Conservation (phyloP, 2,797 vertebrate genomes). For the Clarias platycephalus region DNA sequence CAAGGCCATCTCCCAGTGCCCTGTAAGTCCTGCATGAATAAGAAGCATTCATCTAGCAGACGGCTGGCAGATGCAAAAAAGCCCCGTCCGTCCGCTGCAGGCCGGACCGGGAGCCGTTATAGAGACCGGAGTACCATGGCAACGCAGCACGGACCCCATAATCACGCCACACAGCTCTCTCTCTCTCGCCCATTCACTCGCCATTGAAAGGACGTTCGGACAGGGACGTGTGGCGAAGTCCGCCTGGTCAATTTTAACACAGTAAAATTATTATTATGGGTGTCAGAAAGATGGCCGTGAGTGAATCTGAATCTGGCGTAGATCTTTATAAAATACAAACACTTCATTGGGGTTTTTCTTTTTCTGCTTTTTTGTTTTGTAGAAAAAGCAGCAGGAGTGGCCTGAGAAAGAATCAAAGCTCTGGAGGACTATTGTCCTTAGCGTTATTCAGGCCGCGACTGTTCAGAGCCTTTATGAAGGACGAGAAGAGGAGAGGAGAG, state of each 20-base stretch:
- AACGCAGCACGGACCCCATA: conserved; percentile 44
- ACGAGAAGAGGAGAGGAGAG: neutral
- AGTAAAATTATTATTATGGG: neutral
- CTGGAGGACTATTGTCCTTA: conserved; percentile 24
- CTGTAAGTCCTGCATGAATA: conserved; percentile 66
- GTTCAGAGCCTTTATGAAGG: conserved; percentile 31
- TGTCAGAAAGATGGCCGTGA: no score
- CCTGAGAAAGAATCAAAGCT: conserved; percentile 39
- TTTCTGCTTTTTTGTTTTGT: no score
- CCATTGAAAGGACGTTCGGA: conserved; percentile 41
- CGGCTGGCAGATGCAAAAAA: conserved; percentile 40
- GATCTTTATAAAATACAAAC: neutral
- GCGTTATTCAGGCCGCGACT: conserved; percentile 42
- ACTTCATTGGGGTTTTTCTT: neutral
- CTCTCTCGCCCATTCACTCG: conserved; percentile 32
- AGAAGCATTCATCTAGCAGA: conserved; percentile 69
- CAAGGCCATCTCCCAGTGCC: conserved; percentile 63
- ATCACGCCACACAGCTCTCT: conserved; percentile 50
- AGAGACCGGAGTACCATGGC: conserved; percentile 51
- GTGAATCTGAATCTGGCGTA: neutral
- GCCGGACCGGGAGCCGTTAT: conserved; percentile 35
- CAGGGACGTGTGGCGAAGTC: conserved; percentile 15
- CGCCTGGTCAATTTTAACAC: neutral
- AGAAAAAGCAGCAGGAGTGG: neutral
- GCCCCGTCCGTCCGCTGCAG: conserved; percentile 46